Conservation (phyloP, 2,888 invertebrate species). For the Diaphora mendica region DNA sequence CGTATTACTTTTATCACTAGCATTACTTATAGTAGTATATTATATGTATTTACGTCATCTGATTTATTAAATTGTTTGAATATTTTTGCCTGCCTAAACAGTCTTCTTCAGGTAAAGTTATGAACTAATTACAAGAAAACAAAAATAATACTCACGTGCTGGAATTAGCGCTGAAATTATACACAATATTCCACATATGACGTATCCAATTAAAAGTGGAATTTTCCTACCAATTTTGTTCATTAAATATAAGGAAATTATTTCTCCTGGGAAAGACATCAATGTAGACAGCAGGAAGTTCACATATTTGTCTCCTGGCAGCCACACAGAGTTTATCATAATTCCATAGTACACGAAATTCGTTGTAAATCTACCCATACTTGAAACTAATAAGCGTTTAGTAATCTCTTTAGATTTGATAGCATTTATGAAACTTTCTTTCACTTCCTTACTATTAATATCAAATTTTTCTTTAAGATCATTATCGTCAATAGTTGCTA, state of each 20-base stretch:
- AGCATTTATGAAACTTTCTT: slow-evolving; percentile 62
- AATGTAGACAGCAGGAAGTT: slow-evolving; percentile 73
- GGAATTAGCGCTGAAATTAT: slow-evolving; percentile 65
- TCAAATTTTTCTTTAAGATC: slow-evolving; percentile 67
- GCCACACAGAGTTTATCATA: slow-evolving; percentile 73
- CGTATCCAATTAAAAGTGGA: slow-evolving; percentile 67
- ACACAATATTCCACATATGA: slow-evolving; percentile 64
- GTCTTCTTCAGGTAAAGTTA: not conserved
- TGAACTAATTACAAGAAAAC: not conserved
- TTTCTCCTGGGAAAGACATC: slow-evolving; percentile 78
- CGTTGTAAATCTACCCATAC: slow-evolving; percentile 65
- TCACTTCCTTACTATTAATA: slow-evolving; percentile 60
- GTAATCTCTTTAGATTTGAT: slow-evolving; percentile 68
- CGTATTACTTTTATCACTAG: too few species aligned
- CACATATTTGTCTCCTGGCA: slow-evolving; percentile 75
- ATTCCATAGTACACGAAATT: slow-evolving; percentile 76
- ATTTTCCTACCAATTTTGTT: slow-evolving; percentile 72
- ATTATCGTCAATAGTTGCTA: slow-evolving; percentile 59
- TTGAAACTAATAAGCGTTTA: slow-evolving; percentile 62
- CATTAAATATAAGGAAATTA: slow-evolving; percentile 71
- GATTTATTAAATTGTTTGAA: too few species aligned
- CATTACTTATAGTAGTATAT: too few species aligned
- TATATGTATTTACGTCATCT: too few species aligned
- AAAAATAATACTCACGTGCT: slow-evolving; percentile 59
- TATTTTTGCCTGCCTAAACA: too few species aligned